A percentile compares a stretch with the other conserved stretches of the same genome.
phyloP scores from a whole-genome alignment of 2,888 invertebrate genomes.

The Dryococelus australis region DNA sequence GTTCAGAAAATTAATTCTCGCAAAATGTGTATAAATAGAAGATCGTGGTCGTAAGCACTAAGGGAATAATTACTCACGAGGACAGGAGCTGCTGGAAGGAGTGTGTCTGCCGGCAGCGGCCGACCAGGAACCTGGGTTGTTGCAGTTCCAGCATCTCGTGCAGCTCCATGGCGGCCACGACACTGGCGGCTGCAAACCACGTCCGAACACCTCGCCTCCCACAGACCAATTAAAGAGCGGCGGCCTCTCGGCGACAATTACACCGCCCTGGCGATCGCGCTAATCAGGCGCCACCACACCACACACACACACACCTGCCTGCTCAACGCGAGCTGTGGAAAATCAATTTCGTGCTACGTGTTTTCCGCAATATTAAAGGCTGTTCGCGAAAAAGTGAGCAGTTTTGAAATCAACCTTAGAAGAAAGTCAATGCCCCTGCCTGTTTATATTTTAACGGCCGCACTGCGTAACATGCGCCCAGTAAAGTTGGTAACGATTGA shows the following conservation, averaged over 20 bases:
- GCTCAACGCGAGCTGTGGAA: background rate
- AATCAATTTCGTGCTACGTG: no score
- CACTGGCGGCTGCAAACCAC: background rate
- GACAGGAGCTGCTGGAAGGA: background rate
- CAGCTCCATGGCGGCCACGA: slow-evolving; percentile 20
- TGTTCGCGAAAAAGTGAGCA: no score
- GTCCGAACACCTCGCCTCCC: background rate
- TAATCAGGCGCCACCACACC: background rate
- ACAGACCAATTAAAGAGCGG: background rate
- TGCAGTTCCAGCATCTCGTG: slow-evolving; percentile 13
- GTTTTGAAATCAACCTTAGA: no score
- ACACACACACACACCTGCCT: background rate
- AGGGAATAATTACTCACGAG: background rate
- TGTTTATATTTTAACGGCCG: no score
- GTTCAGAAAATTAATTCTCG: no score
- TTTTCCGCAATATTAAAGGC: no score
- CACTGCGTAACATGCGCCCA: no score
- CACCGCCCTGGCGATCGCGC: background rate
- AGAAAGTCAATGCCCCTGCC: no score
- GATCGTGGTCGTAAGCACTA: no score
- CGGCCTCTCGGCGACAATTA: background rate
- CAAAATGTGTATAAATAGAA: no score
- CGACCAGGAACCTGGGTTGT: background rate
- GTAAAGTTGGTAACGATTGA: no score
- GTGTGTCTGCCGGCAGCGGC: background rate